Evolutionary conservation across 1,140 invertebrate species (phyloP), one percentile per base, ranked within the genome.

Genomic region (Formica selysi): DNA sequence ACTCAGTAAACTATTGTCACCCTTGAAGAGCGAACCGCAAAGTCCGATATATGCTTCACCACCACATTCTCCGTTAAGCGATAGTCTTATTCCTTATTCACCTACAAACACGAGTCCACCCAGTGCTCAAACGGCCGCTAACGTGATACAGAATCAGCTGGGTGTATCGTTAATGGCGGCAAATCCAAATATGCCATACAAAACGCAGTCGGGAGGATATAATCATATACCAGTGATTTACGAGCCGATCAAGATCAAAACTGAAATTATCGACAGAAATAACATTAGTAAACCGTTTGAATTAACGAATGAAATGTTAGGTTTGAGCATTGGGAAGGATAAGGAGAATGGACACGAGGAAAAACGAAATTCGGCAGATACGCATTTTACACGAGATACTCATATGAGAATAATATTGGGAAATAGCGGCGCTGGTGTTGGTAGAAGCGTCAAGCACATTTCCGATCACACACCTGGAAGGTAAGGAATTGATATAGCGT

Each of bases 391-490:
- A 44, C 96, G 98, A 10, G 98, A 98, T 93, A 98, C 98, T 10
- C 98, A 98, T 90, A 98, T 98, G 98, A 96, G 98, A 89, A 98
- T 98, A 85, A 98, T 98, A 91, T 94, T 98, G 84, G 98, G 98
- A 4, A 96, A 96, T 81, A 96, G 95, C 61, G 95, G 96, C n/a
- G 94, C 93, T 59, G 95, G 92, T 64, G 93, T 93, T 71, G 92
- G 93, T 4, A 94, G 96, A 64, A 95, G 95, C 85, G 94, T 95
- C 7, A 96, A 96, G 89, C 91, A 94, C 70, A 85, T 91, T 22
- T 83, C 93, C 7, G 94, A 95, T 61, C 93, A 94, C 85, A 92
- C 92, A 85, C 91, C 92, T 87, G 91, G 92, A 81, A 95, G 95
- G 95, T 95, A 91, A 91, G 86, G 65, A 64, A 7, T 22, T 68